These are phyloP conservation scores for Prionailurus bengalensis DNA, from an alignment of 2,113 vertebrate species.

Conservation along the genomic window DNA sequence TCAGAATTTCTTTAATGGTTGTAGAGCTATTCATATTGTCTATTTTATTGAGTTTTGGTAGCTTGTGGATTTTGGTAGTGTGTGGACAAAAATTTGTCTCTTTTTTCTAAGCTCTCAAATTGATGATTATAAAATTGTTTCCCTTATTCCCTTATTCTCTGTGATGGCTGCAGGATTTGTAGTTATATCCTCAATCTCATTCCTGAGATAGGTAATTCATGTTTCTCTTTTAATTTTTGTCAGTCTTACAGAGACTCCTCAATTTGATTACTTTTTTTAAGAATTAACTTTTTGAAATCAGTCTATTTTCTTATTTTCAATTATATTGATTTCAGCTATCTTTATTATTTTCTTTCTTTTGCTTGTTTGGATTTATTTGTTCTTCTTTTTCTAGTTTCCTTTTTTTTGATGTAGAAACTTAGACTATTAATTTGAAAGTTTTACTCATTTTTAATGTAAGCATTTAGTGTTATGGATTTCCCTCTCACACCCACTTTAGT, in stretches of 20 bases:
- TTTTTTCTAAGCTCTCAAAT: not conserved
- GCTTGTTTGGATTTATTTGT: not conserved
- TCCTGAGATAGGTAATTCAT: not conserved
- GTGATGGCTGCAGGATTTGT: not conserved
- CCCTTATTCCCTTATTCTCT: not conserved
- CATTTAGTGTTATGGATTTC: not conserved
- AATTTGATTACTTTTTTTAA: not conserved
- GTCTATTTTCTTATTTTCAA: not conserved
- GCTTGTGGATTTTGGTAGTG: not conserved
- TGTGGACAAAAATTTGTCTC: not conserved
- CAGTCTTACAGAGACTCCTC: not conserved
- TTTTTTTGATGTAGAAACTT: not conserved
- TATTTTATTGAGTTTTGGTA: not conserved
- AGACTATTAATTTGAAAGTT: not conserved
- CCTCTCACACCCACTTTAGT: not conserved
- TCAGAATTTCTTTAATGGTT: not conserved
- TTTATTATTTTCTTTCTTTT: not conserved
- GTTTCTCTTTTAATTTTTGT: not conserved
- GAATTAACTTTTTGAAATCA: not conserved
- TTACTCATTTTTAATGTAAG: not conserved
- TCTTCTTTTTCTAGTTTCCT: not conserved
- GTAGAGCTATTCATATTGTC: not conserved
- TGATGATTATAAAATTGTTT: not conserved
- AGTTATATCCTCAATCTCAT: not conserved
- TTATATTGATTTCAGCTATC: not conserved